Base-by-base conservation (phyloP, 92 coral and sea anemone genomes). In the Porites evermanni region DNA sequence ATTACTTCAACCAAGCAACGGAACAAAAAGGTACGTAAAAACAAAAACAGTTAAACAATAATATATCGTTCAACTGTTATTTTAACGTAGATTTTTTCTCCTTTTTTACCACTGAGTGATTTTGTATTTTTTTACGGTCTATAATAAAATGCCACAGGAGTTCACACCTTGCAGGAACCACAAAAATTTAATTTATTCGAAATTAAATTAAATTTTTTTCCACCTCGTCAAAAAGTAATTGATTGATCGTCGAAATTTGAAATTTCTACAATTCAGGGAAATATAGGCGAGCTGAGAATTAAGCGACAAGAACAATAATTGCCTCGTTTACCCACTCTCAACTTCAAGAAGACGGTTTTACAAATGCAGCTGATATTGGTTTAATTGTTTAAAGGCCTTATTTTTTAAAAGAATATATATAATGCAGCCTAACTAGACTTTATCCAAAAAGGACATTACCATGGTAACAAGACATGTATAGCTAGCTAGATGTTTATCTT, bases 21-120 rank as follows among this genome's bases (percentile, higher is more conserved):
- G 54, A 90, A 95, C 71, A 87, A 77, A 80, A 95, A 92, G 98
- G 98, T 93, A 84, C 85, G 86, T 13, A 10, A 54, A 8, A 11
- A 8, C 1, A 8, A 11, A 56, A 11, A 56, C 61, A 56, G 8
- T 56, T 2, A 2, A 11, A 56, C 61, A 11, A 11, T 56, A 44
- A 13, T 65, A 7, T 65, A 17, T 3, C 9, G 61, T 16, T n/a
- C 32, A 32, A 23, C 51, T 14, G 51, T 26, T 53, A 18, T 29
- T 23, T 23, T 38, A 70, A 11, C 1, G 8, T 2, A 70, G 74
- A 24, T 72, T 8, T 17, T 29, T 19, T 10, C 70, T n/a, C 5
- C n/a, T 20, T 8, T 19, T 63, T 63, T 18, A 14, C 7, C 18
- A 11, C 16, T 19, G 20, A 18, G 6, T 14, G 7, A 3, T 19